Base-by-base conservation (phyloP, 2,888 invertebrate species). In the Tubulanus polymorphus region DNA sequence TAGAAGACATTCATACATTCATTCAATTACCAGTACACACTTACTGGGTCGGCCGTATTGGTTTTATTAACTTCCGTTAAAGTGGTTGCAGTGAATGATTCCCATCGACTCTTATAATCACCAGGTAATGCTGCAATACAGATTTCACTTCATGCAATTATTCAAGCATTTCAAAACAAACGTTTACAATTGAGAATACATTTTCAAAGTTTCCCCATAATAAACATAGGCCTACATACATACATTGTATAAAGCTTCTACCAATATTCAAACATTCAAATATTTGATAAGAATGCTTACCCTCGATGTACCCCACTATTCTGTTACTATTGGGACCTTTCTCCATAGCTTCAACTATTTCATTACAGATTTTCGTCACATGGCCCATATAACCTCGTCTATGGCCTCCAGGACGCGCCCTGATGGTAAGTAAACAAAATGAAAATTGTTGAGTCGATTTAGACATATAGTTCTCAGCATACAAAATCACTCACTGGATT, bases 311-410 rank as follows among this genome's bases (percentile, higher is more conserved):
- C 51, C 78, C 73, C 61, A 78, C 78, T 18, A 82, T 68, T 50
- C 76, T 66, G 51, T 73, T 74, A 23, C 69, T 66, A 62, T 81
- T 75, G 46, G 75, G 67, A 45, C 79, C 78, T 58, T 77, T 79
- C 62, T 80, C 79, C 55, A 73, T 61, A 61, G 76, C 74, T 57
- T 75, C 71, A 32, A 75, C 76, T 54, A 84, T 71, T 57, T 77
- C 74, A 70, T 83, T 83, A 46, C 83, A 81, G 59, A 84, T 79
- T 68, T 80, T 79, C 23, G 83, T 80, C 69, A 85, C 78, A 79
- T 86, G 86, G 5, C 86, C 86, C 85, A 85, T 85, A 77, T 84
- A 84, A 10, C 84, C 85, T 63, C 79, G 74, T 62, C 85, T 76
- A 30, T 77, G 70, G n/a, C 70, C 70, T 25, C 69, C 69, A n/a